Evolutionary conservation across 1,140 invertebrate species (phyloP).

Genomic region (Nixonia krombeini): DNA sequence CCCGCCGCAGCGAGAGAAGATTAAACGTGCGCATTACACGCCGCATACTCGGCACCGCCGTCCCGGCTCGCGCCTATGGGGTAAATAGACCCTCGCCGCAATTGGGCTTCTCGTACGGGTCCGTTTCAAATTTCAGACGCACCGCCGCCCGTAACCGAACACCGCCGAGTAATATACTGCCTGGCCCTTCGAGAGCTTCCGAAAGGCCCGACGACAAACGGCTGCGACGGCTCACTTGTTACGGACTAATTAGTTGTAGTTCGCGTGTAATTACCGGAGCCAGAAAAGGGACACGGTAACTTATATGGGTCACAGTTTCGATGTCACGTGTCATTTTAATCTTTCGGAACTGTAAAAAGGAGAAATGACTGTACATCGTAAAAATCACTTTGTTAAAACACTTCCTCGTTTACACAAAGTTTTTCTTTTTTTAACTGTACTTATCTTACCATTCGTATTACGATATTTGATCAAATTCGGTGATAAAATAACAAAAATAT

Average conservation of each 20-base stretch:
- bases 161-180: constrained; percentile 49
- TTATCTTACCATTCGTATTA: too few relatives aligned
- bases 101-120: constrained; percentile 45
- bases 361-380: too few relatives aligned
- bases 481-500: too few relatives aligned
- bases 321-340: too few relatives aligned
- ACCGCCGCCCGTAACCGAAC: constrained; percentile 52
- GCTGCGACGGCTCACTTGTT: constrained; percentile 20
- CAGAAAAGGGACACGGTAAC: too few relatives aligned
- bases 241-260: constrained; percentile 53
- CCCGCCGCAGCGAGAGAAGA: constrained; percentile 13
- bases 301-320: too few relatives aligned
- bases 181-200: constrained; percentile 42
- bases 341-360: too few relatives aligned
- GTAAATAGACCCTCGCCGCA: constrained; percentile 42
- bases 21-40: constrained; percentile 32
- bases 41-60: constrained; percentile 20
- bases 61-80: constrained; percentile 23
- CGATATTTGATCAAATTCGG: too few relatives aligned
- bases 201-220: constrained; percentile 45
- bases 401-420: too few relatives aligned
- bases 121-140: constrained; percentile 57
- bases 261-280: constrained; percentile 44
- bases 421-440: too few relatives aligned
- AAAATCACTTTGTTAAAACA: too few relatives aligned